Conservation (phyloP, 2,888 invertebrate species). For the Macropis europaea region DNA sequence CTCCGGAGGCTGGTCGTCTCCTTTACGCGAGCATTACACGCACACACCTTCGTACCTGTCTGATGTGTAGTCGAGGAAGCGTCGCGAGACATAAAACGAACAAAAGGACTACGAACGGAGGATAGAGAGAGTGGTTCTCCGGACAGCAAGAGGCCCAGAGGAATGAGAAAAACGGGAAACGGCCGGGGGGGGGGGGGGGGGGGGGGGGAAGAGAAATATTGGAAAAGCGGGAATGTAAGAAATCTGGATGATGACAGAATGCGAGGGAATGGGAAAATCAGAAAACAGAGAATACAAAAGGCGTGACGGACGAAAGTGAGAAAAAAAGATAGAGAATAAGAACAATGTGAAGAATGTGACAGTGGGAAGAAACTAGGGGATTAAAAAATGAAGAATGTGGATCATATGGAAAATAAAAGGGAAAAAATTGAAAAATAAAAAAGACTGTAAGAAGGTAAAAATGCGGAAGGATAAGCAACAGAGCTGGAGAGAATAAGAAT, state of each 20-base stretch:
- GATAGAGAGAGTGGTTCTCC: neutral
- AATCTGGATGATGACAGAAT: neutral
- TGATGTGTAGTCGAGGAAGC: slow-evolving; percentile 10
- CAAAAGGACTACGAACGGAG: neutral
- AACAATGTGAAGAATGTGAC: neutral
- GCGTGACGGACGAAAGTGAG: too few species aligned
- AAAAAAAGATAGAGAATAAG: neutral
- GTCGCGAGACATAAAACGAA: slow-evolving; percentile 1
- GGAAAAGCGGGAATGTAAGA: too few species aligned
- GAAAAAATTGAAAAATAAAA: neutral
- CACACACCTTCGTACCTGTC: neutral
- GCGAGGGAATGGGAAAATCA: neutral
- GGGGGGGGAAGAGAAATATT: too few species aligned
- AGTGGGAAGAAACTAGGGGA: neutral
- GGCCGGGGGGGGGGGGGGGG: neutral
- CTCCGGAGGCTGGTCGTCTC: slow-evolving; percentile 36
- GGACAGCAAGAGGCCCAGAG: neutral
- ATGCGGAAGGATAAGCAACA: too few species aligned
- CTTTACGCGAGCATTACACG: slow-evolving; percentile 1
- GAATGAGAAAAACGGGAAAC: neutral
- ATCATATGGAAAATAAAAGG: too few species aligned
- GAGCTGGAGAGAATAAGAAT: too few species aligned
- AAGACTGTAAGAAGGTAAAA: too few species aligned
- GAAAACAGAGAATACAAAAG: neutral
- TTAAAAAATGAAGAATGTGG: slow-evolving; percentile 12